These are phyloP conservation scores for Pelecanoides urinatrix DNA, from an alignment of 2,113 vertebrate species.

Conservation along the genomic window DNA sequence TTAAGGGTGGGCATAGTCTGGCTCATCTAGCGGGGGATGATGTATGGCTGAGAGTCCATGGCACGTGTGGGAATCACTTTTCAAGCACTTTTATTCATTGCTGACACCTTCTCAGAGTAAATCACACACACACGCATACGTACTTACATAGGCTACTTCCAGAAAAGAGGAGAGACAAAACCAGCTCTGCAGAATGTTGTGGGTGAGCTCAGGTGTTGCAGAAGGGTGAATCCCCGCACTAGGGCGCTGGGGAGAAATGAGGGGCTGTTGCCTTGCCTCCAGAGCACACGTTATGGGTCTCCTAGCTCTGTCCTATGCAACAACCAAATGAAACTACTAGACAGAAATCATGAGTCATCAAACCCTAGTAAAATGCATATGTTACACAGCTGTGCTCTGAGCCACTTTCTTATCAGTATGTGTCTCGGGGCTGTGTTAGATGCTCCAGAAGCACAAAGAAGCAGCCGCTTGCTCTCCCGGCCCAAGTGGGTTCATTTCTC, in stretches of 20 bases:
- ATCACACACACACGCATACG: not conserved
- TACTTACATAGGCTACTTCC: not conserved
- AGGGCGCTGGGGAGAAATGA: not conserved
- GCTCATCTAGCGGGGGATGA: not conserved
- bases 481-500: not conserved
- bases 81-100: not conserved
- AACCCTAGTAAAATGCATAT: not conserved
- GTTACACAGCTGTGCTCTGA: constrained; percentile 1
- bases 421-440: not conserved
- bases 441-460: not conserved
- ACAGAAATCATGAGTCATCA: not conserved
- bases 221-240: not conserved
- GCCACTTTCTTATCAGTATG: not conserved
- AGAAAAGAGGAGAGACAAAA: not conserved
- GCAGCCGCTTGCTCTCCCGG: not conserved
- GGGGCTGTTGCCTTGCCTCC: not conserved
- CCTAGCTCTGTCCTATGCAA: not conserved
- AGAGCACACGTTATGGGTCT: not conserved
- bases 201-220: not conserved
- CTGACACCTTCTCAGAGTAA: not conserved
- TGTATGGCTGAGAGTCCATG: not conserved
- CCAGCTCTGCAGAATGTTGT: rapidly evolving
- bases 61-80: rapidly evolving
- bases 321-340: not conserved
- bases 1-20: not conserved